These are phyloP conservation scores for Notarius quadriscutis DNA, from an alignment of 2,113 vertebrate species.

Conservation along the genomic window DNA sequence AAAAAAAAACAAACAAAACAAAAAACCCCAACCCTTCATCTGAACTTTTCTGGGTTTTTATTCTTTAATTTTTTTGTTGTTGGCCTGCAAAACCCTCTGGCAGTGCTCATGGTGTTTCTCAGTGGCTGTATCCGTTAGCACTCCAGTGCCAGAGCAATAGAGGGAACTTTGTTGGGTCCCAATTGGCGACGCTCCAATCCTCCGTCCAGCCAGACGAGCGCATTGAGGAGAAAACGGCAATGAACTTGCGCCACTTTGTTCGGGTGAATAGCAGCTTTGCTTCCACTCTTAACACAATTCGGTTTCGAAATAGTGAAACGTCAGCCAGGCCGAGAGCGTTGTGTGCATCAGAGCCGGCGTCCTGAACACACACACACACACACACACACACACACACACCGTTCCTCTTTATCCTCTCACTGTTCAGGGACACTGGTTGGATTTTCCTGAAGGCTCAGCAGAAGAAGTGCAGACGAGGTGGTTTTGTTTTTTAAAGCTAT, in stretches of 20 bases:
- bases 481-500: no score
- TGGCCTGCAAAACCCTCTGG: constrained; percentile 57
- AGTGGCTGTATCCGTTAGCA: constrained; percentile 66
- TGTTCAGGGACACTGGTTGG: no score
- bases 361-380: no score
- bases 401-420: constrained; percentile 15
- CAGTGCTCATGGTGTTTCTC: constrained; percentile 63
- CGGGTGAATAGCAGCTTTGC: constrained; percentile 62
- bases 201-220: constrained; percentile 65
- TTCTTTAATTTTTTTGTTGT: not conserved
- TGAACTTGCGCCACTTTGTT: constrained; percentile 65
- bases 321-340: constrained; percentile 58
- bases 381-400: no score
- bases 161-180: constrained; percentile 66
- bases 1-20: not conserved
- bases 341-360: constrained; percentile 33
- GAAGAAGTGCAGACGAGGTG: no score
- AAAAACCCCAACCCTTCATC: not conserved
- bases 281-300: constrained; percentile 50
- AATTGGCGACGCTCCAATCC: constrained; percentile 67
- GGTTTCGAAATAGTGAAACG: constrained; percentile 51
- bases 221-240: constrained; percentile 67
- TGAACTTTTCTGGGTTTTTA: not conserved
- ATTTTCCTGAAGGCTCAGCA: no score
- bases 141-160: constrained; percentile 57